Base-by-base conservation (phyloP, 2,888 invertebrate genomes). In the Homarus gammarus region DNA sequence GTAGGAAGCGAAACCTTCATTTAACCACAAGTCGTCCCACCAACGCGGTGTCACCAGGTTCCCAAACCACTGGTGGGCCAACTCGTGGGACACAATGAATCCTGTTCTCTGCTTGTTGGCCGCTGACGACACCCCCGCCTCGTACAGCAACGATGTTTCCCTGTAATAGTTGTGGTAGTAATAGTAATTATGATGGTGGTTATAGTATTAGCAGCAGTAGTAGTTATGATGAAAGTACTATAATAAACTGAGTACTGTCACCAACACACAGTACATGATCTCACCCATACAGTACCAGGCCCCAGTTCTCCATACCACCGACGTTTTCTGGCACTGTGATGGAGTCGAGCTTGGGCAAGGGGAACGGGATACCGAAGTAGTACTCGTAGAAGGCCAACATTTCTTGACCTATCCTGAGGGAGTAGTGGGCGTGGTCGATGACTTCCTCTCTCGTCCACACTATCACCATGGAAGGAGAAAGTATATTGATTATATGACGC, bases 291-390 rank as follows among this genome's bases (percentile, higher is more conserved):
- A 97, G 95, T 68, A 96, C 95, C 38, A 96, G 93, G 0, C 96
- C 96, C 96, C 97, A 96, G 93, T 96, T 96, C 93, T 96, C 98
- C 98, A 97, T 97, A n/a, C 96, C 96, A 82, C 96, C 96, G 0
- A 96, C 85, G 96, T 95, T 95, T 92, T 95, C 95, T 1, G 95
- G 95, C 40, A 95, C 93, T 0, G 95, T 95, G 68, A 95, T 95
- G 93, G 97, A 95, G 94, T 97, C 97, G 93, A 96, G 93, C 93
- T 96, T 96, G 31, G 93, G 93, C 91, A 96, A 93, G 0, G 95
- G 95, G 92, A 96, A 96, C 0, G 95, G 94, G 6, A 95, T 94
- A 6, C 95, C 95, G 91, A 96, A 97, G 94, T 96, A 96, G 0
- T 95, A 93, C 93, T 96, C 96, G 94, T 96, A 97, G 94, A 95